Percentiles rank a stretch among this genome's conserved stretches.
Evolutionary conservation across 2,113 vertebrate genomes (phyloP).

Genomic region (Motacilla alba): DNA sequence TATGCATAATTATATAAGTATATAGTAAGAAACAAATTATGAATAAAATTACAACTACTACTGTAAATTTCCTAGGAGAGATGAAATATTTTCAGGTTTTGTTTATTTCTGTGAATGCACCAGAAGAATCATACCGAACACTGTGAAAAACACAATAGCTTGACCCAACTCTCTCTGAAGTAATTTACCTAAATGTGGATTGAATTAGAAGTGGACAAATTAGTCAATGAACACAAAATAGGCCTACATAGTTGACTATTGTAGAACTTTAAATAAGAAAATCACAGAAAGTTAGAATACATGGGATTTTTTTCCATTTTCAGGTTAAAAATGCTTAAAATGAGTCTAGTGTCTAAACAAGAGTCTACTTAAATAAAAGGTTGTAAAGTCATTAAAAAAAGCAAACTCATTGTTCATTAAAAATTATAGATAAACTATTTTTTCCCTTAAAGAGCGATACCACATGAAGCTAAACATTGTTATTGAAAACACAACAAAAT

Average conservation of each 20-base stretch:
- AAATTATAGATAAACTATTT: background rate
- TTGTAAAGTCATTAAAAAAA: background rate
- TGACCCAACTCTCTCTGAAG: background rate
- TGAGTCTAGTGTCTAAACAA: background rate
- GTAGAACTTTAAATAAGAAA: background rate
- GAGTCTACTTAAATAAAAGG: background rate
- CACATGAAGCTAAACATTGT: background rate
- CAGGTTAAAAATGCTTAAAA: background rate
- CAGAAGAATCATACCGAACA: background rate
- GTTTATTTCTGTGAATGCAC: background rate
- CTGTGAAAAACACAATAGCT: background rate
- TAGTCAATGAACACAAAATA: slow-evolving; percentile 9
- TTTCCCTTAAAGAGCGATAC: background rate
- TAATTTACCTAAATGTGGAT: slow-evolving; percentile 22
- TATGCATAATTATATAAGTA: background rate
- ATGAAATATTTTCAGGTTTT: background rate
- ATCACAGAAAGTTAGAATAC: background rate
- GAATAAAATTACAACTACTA: background rate
- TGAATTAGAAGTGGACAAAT: slow-evolving; percentile 23
- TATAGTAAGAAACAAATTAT: background rate
- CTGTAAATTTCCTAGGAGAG: background rate
- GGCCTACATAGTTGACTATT: background rate
- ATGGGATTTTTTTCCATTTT: background rate
- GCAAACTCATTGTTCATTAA: background rate
- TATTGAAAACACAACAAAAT: background rate